Evolutionary conservation across 2,113 vertebrate species (phyloP), one percentile per base, ranked within the genome.

Genomic region (Pongo abelii): DNA sequence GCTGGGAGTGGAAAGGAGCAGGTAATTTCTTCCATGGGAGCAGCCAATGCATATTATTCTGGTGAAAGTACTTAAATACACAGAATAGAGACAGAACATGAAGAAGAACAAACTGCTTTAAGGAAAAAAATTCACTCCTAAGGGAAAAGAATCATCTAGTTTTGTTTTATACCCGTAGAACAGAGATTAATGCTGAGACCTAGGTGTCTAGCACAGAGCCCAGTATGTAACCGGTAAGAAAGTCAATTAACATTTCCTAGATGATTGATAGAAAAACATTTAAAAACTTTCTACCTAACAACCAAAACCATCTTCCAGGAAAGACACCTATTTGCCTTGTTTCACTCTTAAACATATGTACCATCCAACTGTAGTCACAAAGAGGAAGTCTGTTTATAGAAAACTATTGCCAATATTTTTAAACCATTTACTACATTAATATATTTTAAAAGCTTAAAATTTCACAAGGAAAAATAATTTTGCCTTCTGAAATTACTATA

Each of bases 1-100:
- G 67, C 30, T 18, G 32, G 43, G 74, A 81, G 43, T 69, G 6
- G 48, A 69, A 78, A 27, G n/a, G 23, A 77, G 18, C 3, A 9
- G 87, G 43, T 92, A 55, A 92, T 93, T 97, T 96, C 96, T 96
- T 97, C 95, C 92, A 74, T 67, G 57, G 93, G 75, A 86, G 38
- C 14, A 92, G 94, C 61, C 94, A 96, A 12, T 35, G 84, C 77
- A 77, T 43, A 84, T 80, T 72, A 61, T 77, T 84, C 84, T 77
- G 61, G 61, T 86, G 75, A 92, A 97, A 88, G 84, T 43, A 84
- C 61, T 83, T 70, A 94, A 61, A 79, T 32, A 52, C 59, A 57
- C 25, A 89, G 32, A 80, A 67, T 57, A 50, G 16, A 97, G 43
- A 93, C 55, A 90, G 61, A 81, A 84, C 35, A 74, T 50, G 78